Evolutionary conservation across 1,140 invertebrate species (phyloP).

Genomic region (Acromyrmex heyeri): DNA sequence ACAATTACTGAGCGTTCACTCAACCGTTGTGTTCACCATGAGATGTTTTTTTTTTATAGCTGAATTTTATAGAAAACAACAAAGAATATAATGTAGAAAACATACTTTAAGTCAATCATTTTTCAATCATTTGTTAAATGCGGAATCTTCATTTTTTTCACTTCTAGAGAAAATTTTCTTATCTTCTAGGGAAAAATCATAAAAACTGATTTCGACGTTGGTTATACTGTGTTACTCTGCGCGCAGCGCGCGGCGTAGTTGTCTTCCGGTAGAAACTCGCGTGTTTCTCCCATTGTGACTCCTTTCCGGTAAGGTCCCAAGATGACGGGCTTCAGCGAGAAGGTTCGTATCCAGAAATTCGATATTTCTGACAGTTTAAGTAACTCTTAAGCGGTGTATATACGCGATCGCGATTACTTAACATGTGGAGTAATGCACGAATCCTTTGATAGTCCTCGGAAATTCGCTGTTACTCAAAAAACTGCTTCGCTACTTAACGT

Average conservation of each 20-base stretch:
- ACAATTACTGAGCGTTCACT: too few species aligned
- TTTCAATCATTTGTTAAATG: too few species aligned
- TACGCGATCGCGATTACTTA: neutral
- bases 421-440: neutral
- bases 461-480: neutral
- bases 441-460: neutral
- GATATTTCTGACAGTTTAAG: slow-evolving; percentile 47
- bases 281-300: neutral
- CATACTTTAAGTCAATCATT: too few species aligned
- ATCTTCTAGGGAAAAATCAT: neutral
- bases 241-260: neutral
- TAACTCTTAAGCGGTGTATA: neutral
- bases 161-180: too few species aligned
- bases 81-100: too few species aligned
- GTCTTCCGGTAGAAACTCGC: slow-evolving; percentile 64
- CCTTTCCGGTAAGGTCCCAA: slow-evolving; percentile 80
- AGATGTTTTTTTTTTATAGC: too few species aligned
- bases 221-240: neutral
- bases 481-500: neutral
- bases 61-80: too few species aligned
- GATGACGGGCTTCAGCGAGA: slow-evolving; percentile 84
- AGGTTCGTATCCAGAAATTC: slow-evolving; percentile 79
- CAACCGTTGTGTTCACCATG: too few species aligned
- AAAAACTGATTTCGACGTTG: slow-evolving; percentile 10
- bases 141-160: too few species aligned